Base-by-base conservation (phyloP, 2,888 invertebrate species). In the Neelides folsomi region DNA sequence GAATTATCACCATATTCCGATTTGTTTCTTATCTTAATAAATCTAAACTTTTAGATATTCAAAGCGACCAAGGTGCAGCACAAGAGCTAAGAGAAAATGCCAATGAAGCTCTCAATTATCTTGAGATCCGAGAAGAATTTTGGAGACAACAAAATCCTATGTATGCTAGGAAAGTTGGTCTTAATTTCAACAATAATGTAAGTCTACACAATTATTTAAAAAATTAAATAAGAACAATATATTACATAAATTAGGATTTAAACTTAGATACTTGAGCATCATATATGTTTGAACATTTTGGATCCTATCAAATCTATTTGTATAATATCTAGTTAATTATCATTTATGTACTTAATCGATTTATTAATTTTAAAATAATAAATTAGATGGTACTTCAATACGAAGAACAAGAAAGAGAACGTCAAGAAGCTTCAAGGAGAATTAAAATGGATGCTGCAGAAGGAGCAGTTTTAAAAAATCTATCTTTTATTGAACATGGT, bases 71-170 rank as follows among this genome's bases (percentile, higher is more conserved):
- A 52, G 59, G 57, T 15, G 19, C 46, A 10, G 45, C 57, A 5
- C 56, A 59, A 34, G 55, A 53, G 4, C 51, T 63, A 12, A 44
- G 63, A 12, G 51, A 52, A 16, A 59, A 60, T 47, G 63, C 63
- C 1, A 54, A 47, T 15, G 63, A 63, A 38, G 63, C 63, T 8
- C 40, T 63, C 13, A 61, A 61, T 34, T 63, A 63, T 38, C 41
- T 63, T 8, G 57, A 60, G 44, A 63, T 63, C 44, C 54, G 63
- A 3, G 60, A 63, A 47, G 47, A 58, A 1, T 63, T 63, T 45
- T 63, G 63, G 63, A 49, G 60, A 40, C 59, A 61, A 38, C 60
- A 61, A 43, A 61, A 60, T 47, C 63, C 63, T 9, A 63, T 63
- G 63, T 63, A 63, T 42, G 58, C 59, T 0, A 49, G 63, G 34